Base-by-base conservation (phyloP, 2,113 vertebrate genomes). In the Notarius quadriscutis region DNA sequence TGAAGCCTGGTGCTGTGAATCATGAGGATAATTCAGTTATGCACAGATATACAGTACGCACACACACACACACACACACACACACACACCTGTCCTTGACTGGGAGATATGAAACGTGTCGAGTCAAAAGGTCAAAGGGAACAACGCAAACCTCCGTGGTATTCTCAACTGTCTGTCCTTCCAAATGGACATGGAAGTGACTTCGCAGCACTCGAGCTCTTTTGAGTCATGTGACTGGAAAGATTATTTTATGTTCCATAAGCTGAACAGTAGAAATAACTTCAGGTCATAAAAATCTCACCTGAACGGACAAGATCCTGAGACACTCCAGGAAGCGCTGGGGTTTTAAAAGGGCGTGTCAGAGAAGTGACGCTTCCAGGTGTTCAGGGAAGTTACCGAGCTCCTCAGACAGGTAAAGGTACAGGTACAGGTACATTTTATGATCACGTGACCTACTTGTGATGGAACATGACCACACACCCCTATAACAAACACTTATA, bases 21-120 rank as follows among this genome's bases (percentile, higher is more conserved):
- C 41, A 41, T 41, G 41, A 41, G 41, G 92, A 93, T 91, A 88
- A 92, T 91, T 84, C 67, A 92, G 82, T 41, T 27, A 25, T 65
- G 48, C 25, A 48, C 60, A 72, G 84, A 55, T 69, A 81, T 69
- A 10, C 10, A 41, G 41, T 41, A 12, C 55, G 15, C 65, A 89
- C 88, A 89, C 81, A 88, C 91, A 92, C 91, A 9, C 9, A 11
- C 53, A 17, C 65, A 89, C 89, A 6, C 7, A 10, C 53, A 17
- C 65, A 89, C 89, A 89, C 81, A 88, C 91, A 92, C 91, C 91
- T 93, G 93, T 87, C 91, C 90, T 92, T 91, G 88, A 91, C 87
- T 72, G 87, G 85, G 57, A 82, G 83, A 84, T 67, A 83, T 90
- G 62, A 27, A 22, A n/a, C 60, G 7, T 63, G 81, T 82, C 65